These are phyloP conservation scores for Zonitis immaculata DNA, from an alignment of 2,888 invertebrate genomes.

Conservation along the genomic window DNA sequence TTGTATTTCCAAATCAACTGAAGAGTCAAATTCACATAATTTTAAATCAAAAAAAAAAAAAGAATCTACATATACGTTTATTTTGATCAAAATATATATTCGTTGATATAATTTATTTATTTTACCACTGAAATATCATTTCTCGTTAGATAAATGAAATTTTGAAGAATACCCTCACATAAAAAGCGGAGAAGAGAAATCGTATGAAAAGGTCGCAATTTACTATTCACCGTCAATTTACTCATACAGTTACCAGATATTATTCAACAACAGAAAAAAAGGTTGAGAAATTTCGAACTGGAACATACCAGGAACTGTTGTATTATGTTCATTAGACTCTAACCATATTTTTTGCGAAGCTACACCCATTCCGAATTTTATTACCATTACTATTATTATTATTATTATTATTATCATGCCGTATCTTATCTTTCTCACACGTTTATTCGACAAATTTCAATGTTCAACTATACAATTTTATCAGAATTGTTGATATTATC, in stretches of 20 bases:
- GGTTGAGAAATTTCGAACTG: background rate
- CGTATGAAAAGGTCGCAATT: background rate
- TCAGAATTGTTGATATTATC: slow-evolving; percentile 1
- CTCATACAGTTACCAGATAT: background rate
- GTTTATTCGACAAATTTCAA: background rate
- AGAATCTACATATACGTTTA: too few species aligned
- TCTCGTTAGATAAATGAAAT: background rate
- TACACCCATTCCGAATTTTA: background rate
- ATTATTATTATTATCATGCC: too few species aligned
- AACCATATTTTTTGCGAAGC: background rate
- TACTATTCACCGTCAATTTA: background rate
- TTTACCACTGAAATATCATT: background rate
- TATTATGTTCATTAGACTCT: background rate
- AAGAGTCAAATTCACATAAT: too few species aligned
- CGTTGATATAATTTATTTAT: background rate
- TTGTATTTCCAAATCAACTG: background rate
- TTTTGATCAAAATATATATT: too few species aligned
- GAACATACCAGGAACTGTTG: background rate
- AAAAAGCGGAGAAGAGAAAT: background rate
- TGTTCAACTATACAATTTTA: background rate
- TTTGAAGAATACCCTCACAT: background rate
- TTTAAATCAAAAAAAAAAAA: too few species aligned
- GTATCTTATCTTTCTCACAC: background rate
- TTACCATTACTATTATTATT: too few species aligned
- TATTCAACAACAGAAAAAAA: background rate